Evolutionary conservation across 2,888 invertebrate species (phyloP).

Genomic region (Patella ulyssiponensis): DNA sequence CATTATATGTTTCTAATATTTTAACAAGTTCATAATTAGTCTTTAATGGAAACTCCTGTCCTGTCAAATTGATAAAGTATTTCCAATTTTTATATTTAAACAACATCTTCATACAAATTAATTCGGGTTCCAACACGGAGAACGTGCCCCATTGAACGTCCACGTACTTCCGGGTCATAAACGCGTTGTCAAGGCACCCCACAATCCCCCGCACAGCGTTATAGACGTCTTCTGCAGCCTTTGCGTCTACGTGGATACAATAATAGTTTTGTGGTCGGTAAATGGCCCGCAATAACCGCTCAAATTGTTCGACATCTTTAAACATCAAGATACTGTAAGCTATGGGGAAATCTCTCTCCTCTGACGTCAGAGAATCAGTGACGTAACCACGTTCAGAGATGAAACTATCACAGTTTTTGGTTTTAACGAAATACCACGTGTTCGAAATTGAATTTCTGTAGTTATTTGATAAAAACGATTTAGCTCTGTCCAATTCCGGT

Average conservation of each 20-base stretch:
- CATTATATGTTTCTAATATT: conserved; percentile 59
- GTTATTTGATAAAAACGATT: not conserved
- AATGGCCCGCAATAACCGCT: conserved; percentile 55
- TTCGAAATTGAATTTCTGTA: not conserved
- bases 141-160: conserved; percentile 56
- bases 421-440: not conserved
- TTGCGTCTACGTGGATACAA: conserved; percentile 66
- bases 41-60: conserved; percentile 62
- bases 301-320: conserved; percentile 51
- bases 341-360: conserved; percentile 54
- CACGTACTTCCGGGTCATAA: conserved; percentile 47
- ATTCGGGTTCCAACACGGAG: conserved; percentile 59
- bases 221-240: conserved; percentile 40
- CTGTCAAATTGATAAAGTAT: conserved; percentile 65
- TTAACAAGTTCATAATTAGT: conserved; percentile 61
- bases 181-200: conserved; percentile 62
- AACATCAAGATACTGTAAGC: conserved; percentile 58
- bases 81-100: conserved; percentile 49
- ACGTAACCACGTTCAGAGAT: conserved; percentile 30
- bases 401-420: conserved; percentile 29
- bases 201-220: conserved; percentile 45
- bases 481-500: not conserved
- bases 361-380: conserved; percentile 37
- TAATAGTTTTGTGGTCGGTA: conserved; percentile 67
- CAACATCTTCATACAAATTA: conserved; percentile 60